phyloP scores from a whole-genome alignment of 2,797 vertebrate genomes.

The Gila robusta region DNA sequence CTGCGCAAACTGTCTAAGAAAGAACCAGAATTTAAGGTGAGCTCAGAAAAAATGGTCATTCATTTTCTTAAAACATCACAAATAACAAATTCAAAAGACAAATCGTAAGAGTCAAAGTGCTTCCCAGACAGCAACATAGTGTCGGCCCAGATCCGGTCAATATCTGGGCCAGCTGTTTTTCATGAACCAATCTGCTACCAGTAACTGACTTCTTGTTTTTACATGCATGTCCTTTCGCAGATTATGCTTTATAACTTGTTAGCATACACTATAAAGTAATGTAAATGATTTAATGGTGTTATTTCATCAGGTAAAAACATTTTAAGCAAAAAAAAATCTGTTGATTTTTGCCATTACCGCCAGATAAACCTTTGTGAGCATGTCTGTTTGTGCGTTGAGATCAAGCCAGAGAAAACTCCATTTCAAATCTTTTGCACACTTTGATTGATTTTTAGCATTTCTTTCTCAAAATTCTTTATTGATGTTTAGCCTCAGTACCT shows the following conservation, averaged over 20 bases:
- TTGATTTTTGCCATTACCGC: neutral
- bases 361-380: too few species aligned
- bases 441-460: neutral
- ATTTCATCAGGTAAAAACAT: too few species aligned
- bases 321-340: neutral
- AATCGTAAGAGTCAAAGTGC: neutral
- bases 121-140: too few species aligned
- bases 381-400: neutral
- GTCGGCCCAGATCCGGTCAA: too few species aligned
- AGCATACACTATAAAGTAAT: neutral
- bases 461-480: neutral
- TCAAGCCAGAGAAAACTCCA: neutral
- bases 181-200: neutral
- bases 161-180: neutral
- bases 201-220: slow-evolving; percentile 3
- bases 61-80: neutral
- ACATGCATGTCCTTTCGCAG: neutral
- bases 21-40: slow-evolving; percentile 89
- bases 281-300: neutral
- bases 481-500: slow-evolving; percentile 85
- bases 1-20: slow-evolving; percentile 86
- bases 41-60: neutral
- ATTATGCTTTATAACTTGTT: neutral
- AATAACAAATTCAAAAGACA: neutral
- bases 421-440: too few species aligned